Base-by-base conservation (phyloP, 2,113 vertebrate genomes). In the Seriola rivoliana region DNA sequence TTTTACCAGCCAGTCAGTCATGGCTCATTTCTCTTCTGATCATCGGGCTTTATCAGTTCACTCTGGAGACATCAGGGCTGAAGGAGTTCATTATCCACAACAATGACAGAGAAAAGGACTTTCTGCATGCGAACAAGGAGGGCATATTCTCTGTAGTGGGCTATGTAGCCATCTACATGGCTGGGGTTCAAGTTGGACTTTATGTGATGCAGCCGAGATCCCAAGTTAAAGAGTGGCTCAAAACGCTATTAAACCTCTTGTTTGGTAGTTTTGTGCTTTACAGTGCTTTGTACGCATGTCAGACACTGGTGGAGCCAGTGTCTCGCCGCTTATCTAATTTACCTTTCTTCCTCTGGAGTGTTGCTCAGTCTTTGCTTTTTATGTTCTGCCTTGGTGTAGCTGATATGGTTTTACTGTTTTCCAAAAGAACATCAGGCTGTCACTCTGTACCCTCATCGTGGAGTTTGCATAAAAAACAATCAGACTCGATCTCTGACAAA, bases 251-350 rank as follows among this genome's bases (percentile, higher is more conserved):
- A 23, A 85, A 19, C 60, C 91, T 97, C 34, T 70, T 95, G 0
- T 23, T 96, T 46, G 85, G 65, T 3, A 88, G 92, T 52, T 9
- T 94, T 17, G 7, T 42, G 4, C 89, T 97, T 9, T 96, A 95
- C 4, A 0, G 84, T 3, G 11, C 75, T 52, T 93, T 99, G 60
- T 84, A 78, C 16, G 0, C 84, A 38, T 94, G 95, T 70, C 96
- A 97, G 74, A 85, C 8, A 0, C 77, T 93, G 2, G 5, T 86
- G 1, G 98, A 98, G 59, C 94, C 94, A 0, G 97, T 96, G 63
- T 99, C 98, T 68, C 97, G 98, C 50, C 95, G 98, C 67, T 81
- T 98, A 93, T 97, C 96, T 8, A 99, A 99, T 68, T 92, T 99
- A 7, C 84, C 98, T 13, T 99, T 97, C 92, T 96, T 95, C 87